Percentiles rank a stretch among this genome's conserved stretches.
Conservation (phyloP, 2,888 invertebrate species). For the Tridacna crocea region DNA sequence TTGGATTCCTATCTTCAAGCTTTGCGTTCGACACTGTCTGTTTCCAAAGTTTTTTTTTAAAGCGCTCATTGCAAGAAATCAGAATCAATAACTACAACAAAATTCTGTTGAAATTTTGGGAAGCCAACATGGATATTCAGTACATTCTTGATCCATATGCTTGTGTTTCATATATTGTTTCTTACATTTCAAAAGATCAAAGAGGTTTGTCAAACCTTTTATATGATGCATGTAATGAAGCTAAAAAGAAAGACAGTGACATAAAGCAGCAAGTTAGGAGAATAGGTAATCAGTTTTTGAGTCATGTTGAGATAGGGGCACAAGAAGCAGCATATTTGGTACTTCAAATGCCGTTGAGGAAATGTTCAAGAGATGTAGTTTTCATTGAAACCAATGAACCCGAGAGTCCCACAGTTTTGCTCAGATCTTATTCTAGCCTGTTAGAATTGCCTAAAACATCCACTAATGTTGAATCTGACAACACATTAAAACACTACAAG, state of each 20-base stretch:
- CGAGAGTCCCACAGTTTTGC: conserved; percentile 36
- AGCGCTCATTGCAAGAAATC: neutral
- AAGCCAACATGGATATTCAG: conserved; percentile 60
- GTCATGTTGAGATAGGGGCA: conserved; percentile 55
- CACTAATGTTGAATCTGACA: conserved; percentile 28
- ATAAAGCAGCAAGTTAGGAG: conserved; percentile 52
- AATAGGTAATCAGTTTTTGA: conserved; percentile 64
- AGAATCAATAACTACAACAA: conserved; percentile 1
- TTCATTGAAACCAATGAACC: conserved; percentile 48
- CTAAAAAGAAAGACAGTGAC: conserved; percentile 31
- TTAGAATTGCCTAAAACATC: conserved; percentile 38
- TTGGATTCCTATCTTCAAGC: neutral
- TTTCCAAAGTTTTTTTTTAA: neutral
- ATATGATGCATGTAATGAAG: conserved; percentile 45
- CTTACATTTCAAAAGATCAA: conserved; percentile 58
- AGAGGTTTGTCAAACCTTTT: conserved; percentile 53
- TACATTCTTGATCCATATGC: conserved; percentile 54
- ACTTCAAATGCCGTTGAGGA: conserved; percentile 58
- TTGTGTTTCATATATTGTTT: conserved; percentile 55
- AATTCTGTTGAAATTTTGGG: neutral
- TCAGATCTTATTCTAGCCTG: conserved; percentile 33
- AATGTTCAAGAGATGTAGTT: conserved; percentile 44
- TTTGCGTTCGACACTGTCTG: neutral
- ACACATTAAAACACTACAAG: conserved; percentile 48
- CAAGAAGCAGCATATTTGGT: conserved; percentile 63